phyloP scores from a whole-genome alignment of 1,140 invertebrate genomes.

The Octopus sinensis region DNA sequence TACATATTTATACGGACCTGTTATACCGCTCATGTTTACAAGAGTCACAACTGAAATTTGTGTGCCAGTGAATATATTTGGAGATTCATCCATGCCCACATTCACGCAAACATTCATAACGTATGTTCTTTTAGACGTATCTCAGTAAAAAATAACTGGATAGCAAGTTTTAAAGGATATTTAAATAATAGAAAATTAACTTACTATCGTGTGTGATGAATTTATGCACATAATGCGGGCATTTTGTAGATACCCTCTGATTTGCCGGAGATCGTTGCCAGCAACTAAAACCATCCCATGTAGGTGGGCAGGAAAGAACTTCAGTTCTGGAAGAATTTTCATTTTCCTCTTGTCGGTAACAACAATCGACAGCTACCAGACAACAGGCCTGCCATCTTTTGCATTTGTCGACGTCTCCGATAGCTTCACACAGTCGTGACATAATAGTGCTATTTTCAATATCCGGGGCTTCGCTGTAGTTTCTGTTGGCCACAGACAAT shows the following conservation, averaged over 20 bases:
- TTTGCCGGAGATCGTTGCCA: slow-evolving; percentile 79
- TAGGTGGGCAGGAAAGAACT: slow-evolving; percentile 65
- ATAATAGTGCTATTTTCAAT: slow-evolving; percentile 10
- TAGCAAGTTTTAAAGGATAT: no score
- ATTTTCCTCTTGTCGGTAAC: slow-evolving; percentile 14
- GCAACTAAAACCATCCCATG: slow-evolving; percentile 82
- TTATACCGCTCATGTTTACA: no score
- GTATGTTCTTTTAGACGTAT: no score
- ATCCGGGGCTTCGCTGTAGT: neutral
- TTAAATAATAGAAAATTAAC: neutral
- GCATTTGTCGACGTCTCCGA: neutral
- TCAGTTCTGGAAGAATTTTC: neutral
- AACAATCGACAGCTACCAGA: slow-evolving; percentile 23
- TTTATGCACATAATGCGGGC: slow-evolving; percentile 66
- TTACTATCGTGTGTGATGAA: slow-evolving; percentile 4
- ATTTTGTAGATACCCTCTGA: slow-evolving; percentile 66
- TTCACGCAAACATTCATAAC: no score
- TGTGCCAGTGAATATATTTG: no score
- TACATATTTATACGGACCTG: no score
- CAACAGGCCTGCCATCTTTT: slow-evolving; percentile 17
- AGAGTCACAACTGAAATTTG: no score
- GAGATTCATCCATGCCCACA: no score
- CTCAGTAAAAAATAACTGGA: no score
- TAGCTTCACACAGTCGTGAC: neutral
- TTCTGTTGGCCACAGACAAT: no score